A percentile compares a stretch with the other conserved stretches of the same genome.
phyloP scores from a whole-genome alignment of 2,797 vertebrate genomes.

The Pelodytes ibericus region DNA sequence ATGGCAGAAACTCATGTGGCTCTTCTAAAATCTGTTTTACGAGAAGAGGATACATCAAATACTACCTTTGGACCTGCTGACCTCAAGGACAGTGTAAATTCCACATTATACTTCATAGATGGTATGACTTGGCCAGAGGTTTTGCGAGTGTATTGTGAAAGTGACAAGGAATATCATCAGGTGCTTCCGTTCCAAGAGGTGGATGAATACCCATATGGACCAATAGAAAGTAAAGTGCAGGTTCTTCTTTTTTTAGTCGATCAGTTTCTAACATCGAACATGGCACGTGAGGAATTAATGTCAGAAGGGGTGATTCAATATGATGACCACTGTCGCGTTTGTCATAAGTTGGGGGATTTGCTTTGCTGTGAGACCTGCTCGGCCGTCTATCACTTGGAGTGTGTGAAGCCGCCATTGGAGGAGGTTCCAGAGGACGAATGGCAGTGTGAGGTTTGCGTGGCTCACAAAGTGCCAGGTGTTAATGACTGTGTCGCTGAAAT shows the following conservation, averaged over 20 bases:
- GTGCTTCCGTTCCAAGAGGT: conserved; percentile 88
- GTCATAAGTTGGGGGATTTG: conserved; percentile 94
- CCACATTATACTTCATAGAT: conserved; percentile 93
- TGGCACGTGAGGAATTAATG: conserved; percentile 94
- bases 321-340: conserved; percentile 95
- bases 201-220: conserved; percentile 94
- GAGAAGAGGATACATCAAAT: conserved; percentile 96
- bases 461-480: conserved; percentile 92
- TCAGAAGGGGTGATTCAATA: conserved; percentile 95
- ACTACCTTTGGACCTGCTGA: conserved; percentile 95
- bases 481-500: conserved; percentile 91
- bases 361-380: conserved; percentile 97
- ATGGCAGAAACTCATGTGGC: conserved; percentile 94
- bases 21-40: conserved; percentile 93
- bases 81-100: conserved; percentile 96
- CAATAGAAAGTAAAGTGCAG: conserved; percentile 92
- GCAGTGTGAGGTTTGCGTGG: conserved; percentile 96
- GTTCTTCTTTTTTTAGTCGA: conserved; percentile 96
- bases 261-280: conserved; percentile 95
- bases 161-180: conserved; percentile 90
- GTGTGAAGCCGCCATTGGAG: conserved; percentile 90
- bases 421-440: conserved; percentile 98
- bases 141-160: conserved; percentile 94
- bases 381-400: conserved; percentile 95
- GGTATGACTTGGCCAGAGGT: conserved; percentile 98